Evolutionary conservation across 2,113 vertebrate genomes (phyloP).

Genomic region (Typhlomys cinereus): DNA sequence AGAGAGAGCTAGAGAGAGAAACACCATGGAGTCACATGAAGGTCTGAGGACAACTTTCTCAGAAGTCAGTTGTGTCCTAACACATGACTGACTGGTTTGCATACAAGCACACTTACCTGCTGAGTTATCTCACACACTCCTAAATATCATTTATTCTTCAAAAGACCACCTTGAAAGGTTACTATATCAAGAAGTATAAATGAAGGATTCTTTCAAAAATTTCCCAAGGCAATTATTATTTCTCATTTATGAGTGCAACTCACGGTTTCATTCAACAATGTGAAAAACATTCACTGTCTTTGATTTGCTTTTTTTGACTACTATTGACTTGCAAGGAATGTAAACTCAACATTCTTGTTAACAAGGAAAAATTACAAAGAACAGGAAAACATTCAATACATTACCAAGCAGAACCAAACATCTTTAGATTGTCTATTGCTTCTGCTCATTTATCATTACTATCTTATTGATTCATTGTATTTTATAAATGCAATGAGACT

Average conservation of each 20-base stretch:
- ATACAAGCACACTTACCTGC: background rate
- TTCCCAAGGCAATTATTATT: background rate
- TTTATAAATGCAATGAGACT: background rate
- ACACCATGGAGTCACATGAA: too few relatives aligned
- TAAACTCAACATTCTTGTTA: slow-evolving; percentile 17
- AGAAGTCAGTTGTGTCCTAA: too few relatives aligned
- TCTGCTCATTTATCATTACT: background rate
- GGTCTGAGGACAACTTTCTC: too few relatives aligned
- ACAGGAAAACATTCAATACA: background rate
- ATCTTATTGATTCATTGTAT: background rate
- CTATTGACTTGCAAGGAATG: background rate
- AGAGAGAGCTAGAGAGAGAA: too few relatives aligned
- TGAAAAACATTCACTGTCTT: slow-evolving; percentile 13
- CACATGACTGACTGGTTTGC: too few relatives aligned
- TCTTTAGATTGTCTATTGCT: background rate
- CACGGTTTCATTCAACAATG: background rate
- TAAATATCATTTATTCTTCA: too few relatives aligned
- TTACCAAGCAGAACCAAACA: slow-evolving; percentile 12
- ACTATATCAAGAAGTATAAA: background rate
- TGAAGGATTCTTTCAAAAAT: background rate
- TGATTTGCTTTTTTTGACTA: background rate
- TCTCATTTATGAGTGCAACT: slow-evolving; percentile 41
- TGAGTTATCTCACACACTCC: background rate
- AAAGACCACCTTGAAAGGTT: background rate
- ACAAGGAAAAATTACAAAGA: slow-evolving; percentile 6